phyloP scores from a whole-genome alignment of 2,113 vertebrate genomes.

The Panurus biarmicus region DNA sequence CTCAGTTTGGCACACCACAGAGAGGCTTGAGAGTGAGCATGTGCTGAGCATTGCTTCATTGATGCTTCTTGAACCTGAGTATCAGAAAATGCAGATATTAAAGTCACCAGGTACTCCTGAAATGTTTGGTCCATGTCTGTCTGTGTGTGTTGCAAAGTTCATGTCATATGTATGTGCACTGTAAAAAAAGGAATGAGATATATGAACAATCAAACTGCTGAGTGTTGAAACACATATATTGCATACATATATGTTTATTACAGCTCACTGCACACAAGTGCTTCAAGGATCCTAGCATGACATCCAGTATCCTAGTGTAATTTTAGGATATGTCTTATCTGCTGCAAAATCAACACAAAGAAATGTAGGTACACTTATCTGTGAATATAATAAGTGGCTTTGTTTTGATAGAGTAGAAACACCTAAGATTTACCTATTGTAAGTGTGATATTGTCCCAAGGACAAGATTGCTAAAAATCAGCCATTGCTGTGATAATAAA shows the following conservation, averaged over 20 bases:
- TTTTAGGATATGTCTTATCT: not conserved
- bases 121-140: not conserved
- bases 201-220: not conserved
- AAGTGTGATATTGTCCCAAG: not conserved
- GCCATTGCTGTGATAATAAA: not conserved
- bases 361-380: not conserved
- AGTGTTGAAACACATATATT: not conserved
- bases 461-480: not conserved
- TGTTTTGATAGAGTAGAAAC: not conserved
- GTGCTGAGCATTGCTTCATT: not conserved
- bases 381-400: not conserved
- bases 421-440: not conserved
- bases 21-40: not conserved
- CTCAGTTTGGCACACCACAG: accelerated
- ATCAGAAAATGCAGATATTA: not conserved
- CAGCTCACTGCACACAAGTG: not conserved
- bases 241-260: not conserved
- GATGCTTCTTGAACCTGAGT: not conserved
- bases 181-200: not conserved
- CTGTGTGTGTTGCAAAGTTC: not conserved
- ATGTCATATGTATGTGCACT: too few species aligned
- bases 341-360: not conserved
- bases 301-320: not conserved
- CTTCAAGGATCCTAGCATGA: not conserved
- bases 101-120: not conserved